A percentile compares a stretch with the other conserved stretches of the same genome.
Evolutionary conservation across 2,113 vertebrate genomes (phyloP).

Genomic region (Oryzias curvinotus): DNA sequence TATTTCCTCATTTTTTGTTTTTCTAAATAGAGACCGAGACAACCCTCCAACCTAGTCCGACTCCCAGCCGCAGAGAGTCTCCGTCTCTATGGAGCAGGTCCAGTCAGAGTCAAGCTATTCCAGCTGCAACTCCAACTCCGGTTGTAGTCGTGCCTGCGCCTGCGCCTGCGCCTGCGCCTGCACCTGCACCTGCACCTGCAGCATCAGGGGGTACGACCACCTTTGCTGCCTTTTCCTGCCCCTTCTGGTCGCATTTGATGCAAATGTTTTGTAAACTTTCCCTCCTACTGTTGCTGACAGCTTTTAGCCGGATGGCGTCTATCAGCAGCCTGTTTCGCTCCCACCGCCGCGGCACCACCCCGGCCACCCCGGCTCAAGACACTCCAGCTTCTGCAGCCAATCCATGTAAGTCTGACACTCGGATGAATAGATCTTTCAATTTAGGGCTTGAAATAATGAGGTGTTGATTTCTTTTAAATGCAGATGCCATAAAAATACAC

Average conservation of each 20-base stretch:
- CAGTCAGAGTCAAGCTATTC: conserved; percentile 40
- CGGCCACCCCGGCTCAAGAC: conserved; percentile 21
- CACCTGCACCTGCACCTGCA: conserved; percentile 18
- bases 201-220: conserved; percentile 37
- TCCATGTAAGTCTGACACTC: conserved; percentile 40
- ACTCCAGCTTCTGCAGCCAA: conserved; percentile 27
- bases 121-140: not conserved
- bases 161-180: not conserved
- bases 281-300: conserved; percentile 15
- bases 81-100: conserved; percentile 59
- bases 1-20: too few species aligned
- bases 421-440: too few species aligned
- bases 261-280: not conserved
- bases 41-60: conserved; percentile 34
- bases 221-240: not conserved
- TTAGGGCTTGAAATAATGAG: too few species aligned
- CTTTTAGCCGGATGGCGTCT: conserved; percentile 67
- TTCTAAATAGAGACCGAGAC: conserved; percentile 39
- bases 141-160: not conserved
- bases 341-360: conserved; percentile 48
- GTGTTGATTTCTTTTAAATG: too few species aligned
- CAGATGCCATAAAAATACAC: too few species aligned
- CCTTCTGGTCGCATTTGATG: not conserved
- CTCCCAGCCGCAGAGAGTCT: conserved; percentile 49
- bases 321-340: conserved; percentile 72